Base-by-base conservation (phyloP, 2,113 vertebrate species). In the Collichthys lucidus region DNA sequence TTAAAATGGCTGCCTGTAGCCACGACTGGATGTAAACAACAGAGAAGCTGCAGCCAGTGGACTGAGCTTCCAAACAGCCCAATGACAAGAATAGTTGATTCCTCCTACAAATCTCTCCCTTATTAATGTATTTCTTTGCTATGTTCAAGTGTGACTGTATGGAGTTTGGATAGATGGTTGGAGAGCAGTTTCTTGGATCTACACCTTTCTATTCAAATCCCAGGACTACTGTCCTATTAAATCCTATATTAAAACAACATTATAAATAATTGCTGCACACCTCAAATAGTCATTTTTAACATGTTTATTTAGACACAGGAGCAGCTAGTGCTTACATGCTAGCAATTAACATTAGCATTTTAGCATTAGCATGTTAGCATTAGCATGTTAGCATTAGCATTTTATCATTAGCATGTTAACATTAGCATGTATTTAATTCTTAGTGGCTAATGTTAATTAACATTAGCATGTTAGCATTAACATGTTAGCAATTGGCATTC, bases 1-100 rank as follows among this genome's bases (percentile, higher is more conserved):
- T 80, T 76, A 89, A 90, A 93, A 93, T 88, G 82, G 87, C 87
- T 22, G 84, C 86, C 86, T 67, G 76, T 76, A 87, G 86, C 83
- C 69, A 81, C 35, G 4, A 15, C 22, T 22, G 69, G 81, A 85
- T 73, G 83, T 86, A 83, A 89, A 90, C 86, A 86, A 62, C 14
- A 72, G 44, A 67, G 40, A 47, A 80, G 46, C 65, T 52, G 74
- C 74, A 66, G 63, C 82, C 69, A 49, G 63, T 74, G 67, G 60
- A 4, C n/a, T 0, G 4, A 61, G 77, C 53, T 60, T 61, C 68
- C 59, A 66, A 69, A 57, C 26, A 14, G 4, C 22, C 19, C 9
- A 2, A 9, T 42, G 24, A 67, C 17, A 16, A 50, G 44, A 76
- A 66, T 0, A 47, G 40, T 65, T 40, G 47, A 26, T 62, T 52